Conservation (phyloP, 2,113 vertebrate species). For the Gobius niger region DNA sequence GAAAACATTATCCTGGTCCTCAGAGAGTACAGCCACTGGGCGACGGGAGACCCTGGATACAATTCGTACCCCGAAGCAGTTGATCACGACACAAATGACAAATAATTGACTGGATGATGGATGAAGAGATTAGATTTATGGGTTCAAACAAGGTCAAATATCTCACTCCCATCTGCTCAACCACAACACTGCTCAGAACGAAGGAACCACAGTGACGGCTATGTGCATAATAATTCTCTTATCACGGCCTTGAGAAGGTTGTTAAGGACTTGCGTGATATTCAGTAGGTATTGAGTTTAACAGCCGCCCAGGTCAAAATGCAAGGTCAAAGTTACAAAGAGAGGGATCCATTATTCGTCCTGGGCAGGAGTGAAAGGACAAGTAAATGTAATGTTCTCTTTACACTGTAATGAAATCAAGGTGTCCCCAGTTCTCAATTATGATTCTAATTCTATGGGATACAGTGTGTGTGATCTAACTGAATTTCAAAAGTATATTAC, state of each 20-base stretch:
- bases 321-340: slow-evolving; percentile 68
- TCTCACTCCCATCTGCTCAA: slow-evolving; percentile 70
- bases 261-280: slow-evolving; percentile 72
- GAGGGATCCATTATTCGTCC: slow-evolving; percentile 43
- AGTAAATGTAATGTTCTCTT: slow-evolving; percentile 6
- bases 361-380: slow-evolving; percentile 16
- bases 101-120: slow-evolving; percentile 77
- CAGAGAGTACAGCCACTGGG: slow-evolving; percentile 51
- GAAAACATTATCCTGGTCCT: slow-evolving; percentile 56
- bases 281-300: slow-evolving; percentile 69
- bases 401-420: not conserved
- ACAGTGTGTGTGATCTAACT: not conserved
- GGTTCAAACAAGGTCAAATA: slow-evolving; percentile 77
- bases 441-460: not conserved
- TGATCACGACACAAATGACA: slow-evolving; percentile 76
- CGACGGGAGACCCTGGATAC: slow-evolving; percentile 60
- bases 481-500: too few species aligned
- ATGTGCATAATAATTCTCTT: slow-evolving; percentile 71
- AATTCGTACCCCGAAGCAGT: slow-evolving; percentile 67
- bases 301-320: slow-evolving; percentile 65
- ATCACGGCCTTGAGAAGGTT: slow-evolving; percentile 68
- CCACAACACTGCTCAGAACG: slow-evolving; percentile 61
- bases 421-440: not conserved
- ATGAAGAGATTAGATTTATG: slow-evolving; percentile 75
- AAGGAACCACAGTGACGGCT: slow-evolving; percentile 66